These are phyloP conservation scores for Tetraodon nigroviridis DNA, from an alignment of 2,113 vertebrate genomes.

Conservation along the genomic window DNA sequence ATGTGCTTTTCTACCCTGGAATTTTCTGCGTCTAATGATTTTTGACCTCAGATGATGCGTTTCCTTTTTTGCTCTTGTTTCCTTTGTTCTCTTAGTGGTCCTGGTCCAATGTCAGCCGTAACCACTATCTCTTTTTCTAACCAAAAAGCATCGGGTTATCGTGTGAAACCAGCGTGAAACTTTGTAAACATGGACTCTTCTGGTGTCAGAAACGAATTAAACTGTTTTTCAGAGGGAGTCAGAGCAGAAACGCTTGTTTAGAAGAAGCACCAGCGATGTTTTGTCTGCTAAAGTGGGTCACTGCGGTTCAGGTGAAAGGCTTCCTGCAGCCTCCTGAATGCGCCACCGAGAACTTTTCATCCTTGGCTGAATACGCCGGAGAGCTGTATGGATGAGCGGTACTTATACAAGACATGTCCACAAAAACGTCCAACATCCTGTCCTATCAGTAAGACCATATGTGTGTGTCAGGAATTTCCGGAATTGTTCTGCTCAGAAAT, in stretches of 20 bases:
- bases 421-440: conserved; percentile 32
- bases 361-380: conserved; percentile 7
- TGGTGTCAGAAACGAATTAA: not conserved
- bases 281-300: not conserved
- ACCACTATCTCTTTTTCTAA: no score
- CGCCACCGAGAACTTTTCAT: conserved; percentile 13
- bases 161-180: no score
- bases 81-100: not conserved
- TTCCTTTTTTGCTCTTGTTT: not conserved
- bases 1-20: not conserved
- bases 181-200: not conserved
- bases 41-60: not conserved
- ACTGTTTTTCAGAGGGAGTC: not conserved
- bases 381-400: conserved; percentile 24
- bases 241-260: not conserved
- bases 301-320: not conserved
- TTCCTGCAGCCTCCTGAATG: conserved; percentile 5
- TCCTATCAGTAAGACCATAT: conserved; percentile 26
- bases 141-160: no score
- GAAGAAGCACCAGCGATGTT: not conserved
- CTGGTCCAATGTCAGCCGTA: no score
- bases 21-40: not conserved
- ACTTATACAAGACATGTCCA: conserved; percentile 33
- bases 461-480: conserved; percentile 14
- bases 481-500: conserved; percentile 33